Base-by-base conservation (phyloP, 2,888 invertebrate species). In the Cheilosia soror region DNA sequence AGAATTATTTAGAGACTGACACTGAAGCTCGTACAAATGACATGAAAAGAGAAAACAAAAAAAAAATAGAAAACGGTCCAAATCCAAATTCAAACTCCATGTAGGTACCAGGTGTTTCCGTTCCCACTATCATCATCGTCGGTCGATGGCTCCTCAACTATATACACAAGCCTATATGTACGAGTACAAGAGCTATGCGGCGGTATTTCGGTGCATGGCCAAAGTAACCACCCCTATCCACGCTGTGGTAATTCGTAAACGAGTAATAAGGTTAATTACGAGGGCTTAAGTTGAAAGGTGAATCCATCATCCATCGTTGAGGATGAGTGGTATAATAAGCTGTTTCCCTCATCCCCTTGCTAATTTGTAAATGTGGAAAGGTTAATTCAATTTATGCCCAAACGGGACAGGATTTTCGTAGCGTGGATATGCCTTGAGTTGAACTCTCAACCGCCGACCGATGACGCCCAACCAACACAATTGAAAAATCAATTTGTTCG, bases 251-350 rank as follows among this genome's bases (percentile, higher is more conserved):
- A 84, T 75, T 71, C 69, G 60, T 69, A 71, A 84, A 65, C 80
- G 69, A 85, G 85, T 85, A 85, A 86, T 82, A 73, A 82, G 86
- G 82, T 58, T 82, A 86, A 86, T 86, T 82, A 78, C 73, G 27
- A 73, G 77, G 77, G 60, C 72, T 82, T 86, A 85, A 85, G 81
- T 86, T 86, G 77, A 82, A 81, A 86, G 85, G 81, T 86, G 68
- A 86, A 85, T 77, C 65, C 81, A 72, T 82, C 85, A 68, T 82
- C 63, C 63, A 13, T 13, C 15, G 37, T 11, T 11, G 37, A 47
- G 47, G 25, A 6, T 57, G 40, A 27, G 27, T 57, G 11, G 11
- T 11, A n/a, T n/a, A 53, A 11, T 42, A 29, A 5, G 25, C 9
- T 58, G 20, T 37, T 11, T 55, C 7, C 42, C 2, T 11, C 40